Evolutionary conservation across 64 coral and sea anemone species (phyloP).

Genomic region (Stylophora pistillata): DNA sequence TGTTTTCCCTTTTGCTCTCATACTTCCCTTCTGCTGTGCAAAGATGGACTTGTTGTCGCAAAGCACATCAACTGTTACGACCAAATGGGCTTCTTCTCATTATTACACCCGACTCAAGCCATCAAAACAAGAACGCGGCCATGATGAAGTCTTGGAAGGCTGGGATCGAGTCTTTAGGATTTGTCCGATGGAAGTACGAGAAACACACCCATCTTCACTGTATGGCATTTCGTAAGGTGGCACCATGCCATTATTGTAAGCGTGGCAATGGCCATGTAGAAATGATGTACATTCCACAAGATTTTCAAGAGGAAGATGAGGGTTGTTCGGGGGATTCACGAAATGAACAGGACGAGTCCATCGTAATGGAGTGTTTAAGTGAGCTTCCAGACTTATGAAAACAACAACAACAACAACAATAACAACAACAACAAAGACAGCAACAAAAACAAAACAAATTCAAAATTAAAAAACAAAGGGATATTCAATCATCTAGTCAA

Average conservation of each 20-base stretch:
- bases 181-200: constrained; percentile 84
- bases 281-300: constrained; percentile 90
- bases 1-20: constrained; percentile 88
- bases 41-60: constrained; percentile 82
- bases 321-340: background rate
- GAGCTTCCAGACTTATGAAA: constrained; percentile 18
- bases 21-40: constrained; percentile 85
- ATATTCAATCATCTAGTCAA: too few species aligned
- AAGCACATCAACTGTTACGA: constrained; percentile 72
- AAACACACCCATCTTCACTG: constrained; percentile 93
- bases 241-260: constrained; percentile 70
- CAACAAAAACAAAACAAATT: too few species aligned
- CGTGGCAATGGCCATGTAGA: constrained; percentile 42
- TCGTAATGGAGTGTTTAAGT: constrained; percentile 10
- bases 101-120: constrained; percentile 90
- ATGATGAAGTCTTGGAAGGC: constrained; percentile 96
- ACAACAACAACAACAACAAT: background rate
- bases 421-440: too few species aligned
- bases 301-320: constrained; percentile 70
- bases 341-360: background rate
- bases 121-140: constrained; percentile 83
- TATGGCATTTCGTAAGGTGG: constrained; percentile 92
- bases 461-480: too few species aligned
- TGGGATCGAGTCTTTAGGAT: constrained; percentile 84
- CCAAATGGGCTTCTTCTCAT: constrained; percentile 81